phyloP scores from a whole-genome alignment of 1,140 invertebrate genomes.

The Oncopeltus fasciatus region DNA sequence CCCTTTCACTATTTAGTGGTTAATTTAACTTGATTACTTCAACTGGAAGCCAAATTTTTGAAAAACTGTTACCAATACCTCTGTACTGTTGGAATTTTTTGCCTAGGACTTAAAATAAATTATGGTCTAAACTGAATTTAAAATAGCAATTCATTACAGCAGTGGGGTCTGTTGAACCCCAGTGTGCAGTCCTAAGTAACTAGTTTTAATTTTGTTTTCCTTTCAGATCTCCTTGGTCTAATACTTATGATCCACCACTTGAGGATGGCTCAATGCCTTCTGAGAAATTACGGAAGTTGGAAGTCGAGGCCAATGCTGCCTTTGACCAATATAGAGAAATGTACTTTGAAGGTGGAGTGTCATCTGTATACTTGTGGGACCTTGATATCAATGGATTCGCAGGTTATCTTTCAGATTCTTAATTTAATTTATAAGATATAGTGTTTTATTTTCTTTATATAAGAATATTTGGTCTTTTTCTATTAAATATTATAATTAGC shows the following conservation, averaged over 20 bases:
- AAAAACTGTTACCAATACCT: too few relatives aligned
- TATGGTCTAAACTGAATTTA: too few relatives aligned
- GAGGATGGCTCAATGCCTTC: slow-evolving; percentile 98
- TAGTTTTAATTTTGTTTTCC: too few relatives aligned
- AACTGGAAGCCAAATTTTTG: too few relatives aligned
- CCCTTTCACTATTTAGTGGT: too few relatives aligned
- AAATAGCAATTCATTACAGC: too few relatives aligned
- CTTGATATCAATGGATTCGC: slow-evolving; percentile 83
- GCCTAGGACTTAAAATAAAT: too few relatives aligned
- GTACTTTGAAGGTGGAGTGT: slow-evolving; percentile 99
- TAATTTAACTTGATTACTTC: too few relatives aligned
- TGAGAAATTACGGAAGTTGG: slow-evolving; percentile 84
- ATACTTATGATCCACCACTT: slow-evolving; percentile 91
- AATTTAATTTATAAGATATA: background rate
- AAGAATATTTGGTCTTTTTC: background rate
- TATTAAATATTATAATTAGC: background rate
- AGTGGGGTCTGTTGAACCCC: too few relatives aligned
- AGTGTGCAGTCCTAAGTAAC: too few relatives aligned
- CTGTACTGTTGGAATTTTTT: too few relatives aligned
- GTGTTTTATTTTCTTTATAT: background rate
- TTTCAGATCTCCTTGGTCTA: slow-evolving; percentile 93
- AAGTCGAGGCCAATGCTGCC: slow-evolving; percentile 94
- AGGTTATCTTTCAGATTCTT: slow-evolving; percentile 31
- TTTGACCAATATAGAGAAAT: slow-evolving; percentile 99
- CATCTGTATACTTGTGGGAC: slow-evolving; percentile 98